Base-by-base conservation (phyloP, 2,113 vertebrate genomes). In the Chamaetylas fuelleborni region DNA sequence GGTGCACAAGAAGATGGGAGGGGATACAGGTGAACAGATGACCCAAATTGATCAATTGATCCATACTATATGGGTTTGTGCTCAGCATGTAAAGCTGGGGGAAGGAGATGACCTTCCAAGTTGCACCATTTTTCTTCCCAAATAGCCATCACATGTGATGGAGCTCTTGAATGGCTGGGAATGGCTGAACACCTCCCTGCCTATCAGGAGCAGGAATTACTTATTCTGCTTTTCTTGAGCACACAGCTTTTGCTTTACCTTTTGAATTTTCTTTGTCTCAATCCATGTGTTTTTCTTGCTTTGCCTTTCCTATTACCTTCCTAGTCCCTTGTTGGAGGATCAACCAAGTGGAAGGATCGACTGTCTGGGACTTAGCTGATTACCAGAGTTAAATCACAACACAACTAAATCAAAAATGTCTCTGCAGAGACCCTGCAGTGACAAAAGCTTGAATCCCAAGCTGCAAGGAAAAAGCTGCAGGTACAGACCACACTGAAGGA, bases 61-160 rank as follows among this genome's bases (percentile, higher is more conserved):
- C 54, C 29, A 33, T 16, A 69, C 9, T 5, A 6, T 40, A 31
- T 54, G 40, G 14, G 12, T 3, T 42, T 17, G 1, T 48, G 25
- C 14, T 54, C 25, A 61, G 17, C 9, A 14, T 34, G 18, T 56
- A 48, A 54, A 76, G 3, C 6, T 26, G 11, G 12, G 14, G 6
- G 3, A 54, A 40, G n/a, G 22, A 38, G 4, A 4, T 1, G 18
- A 40, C 0, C 0, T 66, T 66, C 2, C 7, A 24, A 4, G 11
- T 65, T 12, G 47, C 18, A 29, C 5, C 2, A 0, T 23, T 70
- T 82, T 3, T 74, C 29, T 74, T 92, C 40, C 8, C 23, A 56
- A 54, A 47, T 12, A 62, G 29, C 6, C 1, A 0, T 26, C 20
- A 33, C 0, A 3, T 1, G 0, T 45, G 22, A 45, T 36, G 17